A percentile compares a stretch with the other conserved stretches of the same genome.
Evolutionary conservation across 2,113 vertebrate genomes (phyloP).

Genomic region (Seriola aureovittata): DNA sequence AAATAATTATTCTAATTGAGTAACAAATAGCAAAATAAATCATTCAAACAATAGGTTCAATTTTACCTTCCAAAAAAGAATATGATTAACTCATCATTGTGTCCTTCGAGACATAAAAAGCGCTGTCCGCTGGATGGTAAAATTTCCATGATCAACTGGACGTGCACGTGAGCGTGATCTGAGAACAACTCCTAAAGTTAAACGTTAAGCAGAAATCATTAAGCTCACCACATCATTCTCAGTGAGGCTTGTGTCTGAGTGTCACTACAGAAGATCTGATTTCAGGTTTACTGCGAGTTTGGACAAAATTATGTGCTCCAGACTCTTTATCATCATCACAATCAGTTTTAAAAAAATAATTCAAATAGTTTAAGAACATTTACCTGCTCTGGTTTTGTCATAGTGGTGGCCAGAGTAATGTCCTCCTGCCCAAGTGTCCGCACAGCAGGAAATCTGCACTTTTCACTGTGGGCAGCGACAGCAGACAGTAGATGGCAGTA

Average conservation of each 20-base stretch:
- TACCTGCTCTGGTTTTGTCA: too few relatives aligned
- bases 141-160: neutral
- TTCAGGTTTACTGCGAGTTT: neutral
- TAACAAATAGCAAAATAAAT: too few relatives aligned
- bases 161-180: neutral
- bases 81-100: neutral
- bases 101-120: neutral
- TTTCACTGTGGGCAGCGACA: neutral
- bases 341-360: too few relatives aligned
- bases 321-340: neutral
- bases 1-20: neutral
- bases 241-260: neutral
- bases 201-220: neutral
- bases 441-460: neutral
- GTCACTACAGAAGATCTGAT: neutral
- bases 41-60: too few relatives aligned
- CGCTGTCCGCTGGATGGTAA: too few relatives aligned
- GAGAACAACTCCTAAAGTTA: neutral
- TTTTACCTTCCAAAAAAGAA: too few relatives aligned
- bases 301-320: neutral
- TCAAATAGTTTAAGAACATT: too few relatives aligned
- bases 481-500: slow-evolving; percentile 73
- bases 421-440: neutral
- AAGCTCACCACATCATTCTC: neutral
- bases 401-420: neutral